phyloP scores from a whole-genome alignment of 2,888 invertebrate genomes.

The Prostheceraeus crozeri region DNA sequence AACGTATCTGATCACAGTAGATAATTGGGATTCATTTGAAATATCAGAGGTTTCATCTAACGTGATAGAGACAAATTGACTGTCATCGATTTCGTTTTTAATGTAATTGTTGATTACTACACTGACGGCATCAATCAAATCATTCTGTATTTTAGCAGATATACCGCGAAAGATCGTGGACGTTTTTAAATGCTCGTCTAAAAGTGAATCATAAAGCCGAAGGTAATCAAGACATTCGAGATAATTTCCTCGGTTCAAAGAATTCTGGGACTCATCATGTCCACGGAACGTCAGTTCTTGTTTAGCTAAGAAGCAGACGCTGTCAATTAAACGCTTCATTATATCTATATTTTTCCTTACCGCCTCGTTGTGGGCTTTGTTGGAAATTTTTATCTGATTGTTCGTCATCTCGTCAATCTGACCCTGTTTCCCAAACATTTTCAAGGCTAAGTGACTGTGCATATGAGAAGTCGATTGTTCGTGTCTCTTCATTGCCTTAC shows the following conservation, averaged over 20 bases:
- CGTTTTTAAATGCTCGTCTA: neutral
- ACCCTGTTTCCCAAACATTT: too few species aligned
- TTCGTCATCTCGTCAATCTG: too few species aligned
- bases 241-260: constrained; percentile 9
- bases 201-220: neutral
- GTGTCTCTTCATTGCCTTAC: too few species aligned
- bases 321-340: neutral
- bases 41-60: constrained; percentile 45
- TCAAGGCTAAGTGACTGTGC: too few species aligned
- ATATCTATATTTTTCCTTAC: constrained; percentile 1
- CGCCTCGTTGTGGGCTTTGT: neutral
- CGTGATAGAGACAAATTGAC: neutral
- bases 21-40: constrained; percentile 44
- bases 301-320: constrained; percentile 15
- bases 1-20: constrained; percentile 46
- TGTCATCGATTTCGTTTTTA: neutral
- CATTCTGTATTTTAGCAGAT: constrained; percentile 9
- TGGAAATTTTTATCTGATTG: too few species aligned
- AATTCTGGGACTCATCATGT: neutral
- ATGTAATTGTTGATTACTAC: neutral
- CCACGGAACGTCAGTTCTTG: constrained; percentile 13
- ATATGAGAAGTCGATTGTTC: too few species aligned
- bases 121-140: neutral
- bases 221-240: neutral
- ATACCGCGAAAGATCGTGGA: neutral